phyloP scores from a whole-genome alignment of 2,113 vertebrate genomes.

The Anoplopoma fimbria region DNA sequence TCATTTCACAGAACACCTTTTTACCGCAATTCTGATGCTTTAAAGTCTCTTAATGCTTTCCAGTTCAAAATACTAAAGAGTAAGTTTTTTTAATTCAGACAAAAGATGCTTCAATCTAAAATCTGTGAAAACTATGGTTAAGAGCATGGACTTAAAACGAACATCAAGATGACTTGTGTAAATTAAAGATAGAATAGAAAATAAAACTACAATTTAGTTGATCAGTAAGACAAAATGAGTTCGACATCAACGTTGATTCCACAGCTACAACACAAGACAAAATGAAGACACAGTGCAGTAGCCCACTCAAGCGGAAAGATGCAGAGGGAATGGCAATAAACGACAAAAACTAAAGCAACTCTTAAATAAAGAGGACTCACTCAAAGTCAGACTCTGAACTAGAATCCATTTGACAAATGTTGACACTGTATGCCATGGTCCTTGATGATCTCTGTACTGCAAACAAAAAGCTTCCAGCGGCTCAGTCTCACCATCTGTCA shows the following conservation, averaged over 20 bases:
- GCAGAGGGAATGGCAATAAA: background rate
- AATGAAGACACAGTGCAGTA: background rate
- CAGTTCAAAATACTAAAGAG: background rate
- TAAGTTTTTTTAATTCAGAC: background rate
- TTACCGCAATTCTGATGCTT: background rate
- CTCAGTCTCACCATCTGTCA: background rate
- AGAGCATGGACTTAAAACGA: too few species aligned
- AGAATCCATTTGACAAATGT: conserved; percentile 28
- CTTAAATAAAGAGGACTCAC: conserved; percentile 38
- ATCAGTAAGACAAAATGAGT: background rate
- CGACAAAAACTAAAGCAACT: background rate
- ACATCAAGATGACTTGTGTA: background rate
- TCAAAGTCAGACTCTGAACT: conserved; percentile 57
- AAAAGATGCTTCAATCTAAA: background rate
- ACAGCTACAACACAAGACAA: background rate
- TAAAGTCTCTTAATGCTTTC: background rate
- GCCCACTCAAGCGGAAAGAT: background rate
- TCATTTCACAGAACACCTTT: background rate
- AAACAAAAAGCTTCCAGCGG: background rate
- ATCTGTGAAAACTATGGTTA: background rate
- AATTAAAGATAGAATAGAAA: background rate
- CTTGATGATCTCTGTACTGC: background rate
- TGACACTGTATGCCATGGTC: conserved; percentile 24
- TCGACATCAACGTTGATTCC: background rate
- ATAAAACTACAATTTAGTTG: background rate